Evolutionary conservation across 1,140 invertebrate species (phyloP).

Genomic region (Drosophila dunni): DNA sequence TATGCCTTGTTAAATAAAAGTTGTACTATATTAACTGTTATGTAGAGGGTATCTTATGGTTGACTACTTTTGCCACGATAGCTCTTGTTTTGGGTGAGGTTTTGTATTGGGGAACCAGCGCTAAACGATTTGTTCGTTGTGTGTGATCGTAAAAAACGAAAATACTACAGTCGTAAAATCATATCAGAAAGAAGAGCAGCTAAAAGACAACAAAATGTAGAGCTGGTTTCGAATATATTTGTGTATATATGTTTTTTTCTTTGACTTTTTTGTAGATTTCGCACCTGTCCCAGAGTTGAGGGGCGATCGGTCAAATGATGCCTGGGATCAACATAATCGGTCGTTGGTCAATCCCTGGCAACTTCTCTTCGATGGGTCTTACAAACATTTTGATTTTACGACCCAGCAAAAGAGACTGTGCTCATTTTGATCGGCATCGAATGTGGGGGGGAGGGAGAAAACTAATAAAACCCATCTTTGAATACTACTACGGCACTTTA

Average conservation of each 20-base stretch:
- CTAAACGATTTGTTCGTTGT: constrained; percentile 73
- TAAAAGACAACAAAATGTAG: constrained; percentile 51
- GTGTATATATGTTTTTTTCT: too few species aligned
- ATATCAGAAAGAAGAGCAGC: constrained; percentile 50
- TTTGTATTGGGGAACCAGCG: constrained; percentile 32
- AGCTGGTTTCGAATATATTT: constrained; percentile 35
- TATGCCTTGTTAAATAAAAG: too few species aligned
- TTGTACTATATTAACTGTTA: not conserved
- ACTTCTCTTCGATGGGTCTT: constrained; percentile 18
- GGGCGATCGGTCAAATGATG: constrained; percentile 35
- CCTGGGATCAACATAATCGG: constrained; percentile 8
- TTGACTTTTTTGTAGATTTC: constrained; percentile 50
- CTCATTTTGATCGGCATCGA: constrained; percentile 23
- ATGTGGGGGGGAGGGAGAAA: not conserved
- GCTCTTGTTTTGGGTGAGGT: constrained; percentile 10
- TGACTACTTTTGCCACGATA: not conserved
- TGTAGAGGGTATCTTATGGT: constrained; percentile 8
- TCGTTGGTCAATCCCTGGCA: constrained; percentile 27
- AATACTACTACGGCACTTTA: constrained; percentile 55
- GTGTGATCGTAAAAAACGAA: constrained; percentile 73
- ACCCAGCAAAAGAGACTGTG: constrained; percentile 28
- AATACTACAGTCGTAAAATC: constrained; percentile 75
- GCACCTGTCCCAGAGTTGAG: constrained; percentile 53
- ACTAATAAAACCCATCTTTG: constrained; percentile 59
- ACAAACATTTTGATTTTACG: constrained; percentile 59